These are phyloP conservation scores for Silvanus unidentatus DNA, from an alignment of 2,888 invertebrate species.

Conservation along the genomic window DNA sequence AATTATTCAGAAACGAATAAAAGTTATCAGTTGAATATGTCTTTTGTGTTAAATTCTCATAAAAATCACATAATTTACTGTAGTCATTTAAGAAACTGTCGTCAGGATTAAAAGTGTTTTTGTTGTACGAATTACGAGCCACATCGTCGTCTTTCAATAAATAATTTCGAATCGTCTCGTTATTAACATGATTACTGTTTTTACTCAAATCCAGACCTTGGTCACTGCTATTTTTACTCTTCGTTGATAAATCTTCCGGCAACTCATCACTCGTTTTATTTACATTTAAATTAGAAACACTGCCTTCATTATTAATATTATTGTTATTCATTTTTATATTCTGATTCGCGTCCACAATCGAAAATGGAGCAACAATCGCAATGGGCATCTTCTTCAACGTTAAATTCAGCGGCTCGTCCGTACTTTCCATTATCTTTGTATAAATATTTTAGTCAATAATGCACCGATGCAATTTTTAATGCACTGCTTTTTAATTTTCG, in stretches of 20 bases:
- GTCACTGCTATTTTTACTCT: conserved; percentile 22
- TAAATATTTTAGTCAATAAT: conserved; percentile 2
- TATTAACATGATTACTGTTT: conserved; percentile 16
- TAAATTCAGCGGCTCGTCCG: conserved; percentile 48
- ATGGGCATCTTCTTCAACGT: conserved; percentile 51
- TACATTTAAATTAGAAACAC: conserved; percentile 16
- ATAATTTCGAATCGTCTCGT: conserved; percentile 37
- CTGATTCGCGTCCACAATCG: conserved; percentile 26
- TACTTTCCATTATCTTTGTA: conserved; percentile 40
- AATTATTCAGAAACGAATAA: conserved; percentile 43
- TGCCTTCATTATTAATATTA: conserved; percentile 20
- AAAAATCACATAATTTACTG: conserved; percentile 34
- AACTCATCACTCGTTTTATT: conserved; percentile 44
- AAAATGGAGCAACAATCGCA: conserved; percentile 51
- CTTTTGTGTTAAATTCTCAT: conserved; percentile 25
- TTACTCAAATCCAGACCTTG: conserved; percentile 26
- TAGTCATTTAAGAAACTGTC: conserved; percentile 35
- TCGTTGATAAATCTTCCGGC: conserved; percentile 44
- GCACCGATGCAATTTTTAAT: conserved; percentile 12
- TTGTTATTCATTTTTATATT: conserved; percentile 25
- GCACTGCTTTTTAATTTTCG: not conserved
- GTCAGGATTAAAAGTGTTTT: conserved; percentile 40
- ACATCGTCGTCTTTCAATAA: conserved; percentile 37
- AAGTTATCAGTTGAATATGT: conserved; percentile 35
- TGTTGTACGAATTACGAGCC: conserved; percentile 42